A percentile compares a stretch with the other conserved stretches of the same genome.
Evolutionary conservation across 2,888 invertebrate genomes (phyloP).

Genomic region (Tipula vernalis): DNA sequence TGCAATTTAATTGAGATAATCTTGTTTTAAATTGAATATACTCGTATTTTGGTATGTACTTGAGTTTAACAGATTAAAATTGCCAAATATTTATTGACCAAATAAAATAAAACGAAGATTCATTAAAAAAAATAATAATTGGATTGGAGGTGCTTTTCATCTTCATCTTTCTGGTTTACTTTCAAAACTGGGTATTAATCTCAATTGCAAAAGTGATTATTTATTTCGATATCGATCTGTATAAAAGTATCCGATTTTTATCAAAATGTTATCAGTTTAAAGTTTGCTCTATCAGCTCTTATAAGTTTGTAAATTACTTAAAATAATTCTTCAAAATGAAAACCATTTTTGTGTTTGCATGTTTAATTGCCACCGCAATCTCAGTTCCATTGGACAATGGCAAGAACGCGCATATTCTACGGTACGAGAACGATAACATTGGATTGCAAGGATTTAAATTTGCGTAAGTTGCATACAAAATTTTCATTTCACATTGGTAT

Average conservation of each 20-base stretch:
- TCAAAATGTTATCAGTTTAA: neutral
- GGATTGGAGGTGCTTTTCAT: neutral
- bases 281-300: neutral
- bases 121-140: neutral
- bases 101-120: neutral
- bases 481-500: neutral
- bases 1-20: neutral
- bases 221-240: neutral
- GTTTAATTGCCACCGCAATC: neutral
- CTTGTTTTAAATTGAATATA: neutral
- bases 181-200: neutral
- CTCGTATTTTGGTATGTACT: neutral
- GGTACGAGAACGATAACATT: conserved; percentile 14
- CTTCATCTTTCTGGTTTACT: neutral
- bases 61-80: neutral
- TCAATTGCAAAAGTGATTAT: neutral
- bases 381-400: neutral
- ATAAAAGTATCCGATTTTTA: neutral
- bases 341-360: neutral
- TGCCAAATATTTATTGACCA: neutral
- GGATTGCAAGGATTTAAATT: conserved; percentile 13
- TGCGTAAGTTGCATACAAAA: conserved; percentile 8
- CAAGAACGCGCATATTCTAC: conserved; percentile 12
- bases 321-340: neutral
- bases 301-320: neutral